Base-by-base conservation (phyloP, 2,113 vertebrate species). In the Ciconia stormi region DNA sequence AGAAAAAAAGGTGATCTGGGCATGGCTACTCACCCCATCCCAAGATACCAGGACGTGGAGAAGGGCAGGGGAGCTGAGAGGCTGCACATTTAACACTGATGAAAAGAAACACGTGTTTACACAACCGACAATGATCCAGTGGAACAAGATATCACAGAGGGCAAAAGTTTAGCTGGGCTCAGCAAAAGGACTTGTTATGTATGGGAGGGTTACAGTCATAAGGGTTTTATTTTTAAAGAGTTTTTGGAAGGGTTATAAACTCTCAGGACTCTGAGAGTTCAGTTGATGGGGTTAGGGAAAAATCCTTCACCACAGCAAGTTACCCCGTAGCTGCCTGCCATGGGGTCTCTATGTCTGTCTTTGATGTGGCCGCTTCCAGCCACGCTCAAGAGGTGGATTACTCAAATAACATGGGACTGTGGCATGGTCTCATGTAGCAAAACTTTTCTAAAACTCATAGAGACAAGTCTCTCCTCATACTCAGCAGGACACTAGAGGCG, bases 51-150 rank as follows among this genome's bases (percentile, higher is more conserved):
- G 87, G 72, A 70, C 19, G 2, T 63, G 59, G 46, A 83, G 93
- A 96, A 89, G 65, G 73, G 58, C 79, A 94, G 72, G 73, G 91
- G 34, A 93, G 79, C 63, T 36, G 85, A 80, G 83, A 59, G 84
- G 66, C 85, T 85, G 88, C 70, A 77, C 62, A 44, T 58, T 87
- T 93, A 88, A 79, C 79, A 62, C 82, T 89, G 90, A 90, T 96
- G 93, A 90, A 85, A 95, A 87, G 91, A 95, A 93, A 95, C 89
- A 94, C 36, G 26, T 95, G 84, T 92, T 94, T 95, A 96, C 80
- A 89, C 59, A 93, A 93, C 16, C 36, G 29, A 67, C 92, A 95
- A 32, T 62, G 66, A 96, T 96, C 96, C 23, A 1, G 72, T 89
- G 91, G 70, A 96, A 94, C 81, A 53, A 94, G 80, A 95, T 97